A percentile compares a stretch with the other conserved stretches of the same genome.
Evolutionary conservation across 1,140 invertebrate genomes (phyloP).

Genomic region (Rhopalosiphum maidis): DNA sequence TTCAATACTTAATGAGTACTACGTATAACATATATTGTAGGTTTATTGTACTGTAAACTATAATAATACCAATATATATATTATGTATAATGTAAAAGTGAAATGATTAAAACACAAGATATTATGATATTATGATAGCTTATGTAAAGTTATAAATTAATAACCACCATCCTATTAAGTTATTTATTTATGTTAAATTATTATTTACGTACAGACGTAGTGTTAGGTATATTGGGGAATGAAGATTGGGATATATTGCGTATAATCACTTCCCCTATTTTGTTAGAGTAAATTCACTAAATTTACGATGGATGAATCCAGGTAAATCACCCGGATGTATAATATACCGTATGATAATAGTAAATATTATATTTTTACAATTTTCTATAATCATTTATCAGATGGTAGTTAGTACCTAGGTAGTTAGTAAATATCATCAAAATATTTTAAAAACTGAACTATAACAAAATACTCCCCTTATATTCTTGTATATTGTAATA

Average conservation of each 20-base stretch:
- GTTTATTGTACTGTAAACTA: not conserved
- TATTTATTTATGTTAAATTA: not conserved
- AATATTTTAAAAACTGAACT: not conserved
- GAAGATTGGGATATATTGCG: no score
- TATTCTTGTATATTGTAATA: no score
- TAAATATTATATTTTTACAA: not conserved
- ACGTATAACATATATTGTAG: not conserved
- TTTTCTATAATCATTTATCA: not conserved
- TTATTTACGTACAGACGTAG: not conserved
- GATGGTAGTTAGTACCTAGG: not conserved
- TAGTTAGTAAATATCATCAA: not conserved
- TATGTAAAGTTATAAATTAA: no score
- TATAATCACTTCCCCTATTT: not conserved
- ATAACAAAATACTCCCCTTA: no score
- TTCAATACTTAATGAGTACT: not conserved
- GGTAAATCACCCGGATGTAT: not conserved
- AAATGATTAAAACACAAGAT: not conserved
- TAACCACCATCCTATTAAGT: not conserved
- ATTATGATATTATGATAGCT: no score
- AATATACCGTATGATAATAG: not conserved
- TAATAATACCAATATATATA: not conserved
- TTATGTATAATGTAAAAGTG: not conserved
- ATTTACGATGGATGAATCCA: not conserved
- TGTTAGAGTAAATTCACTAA: not conserved
- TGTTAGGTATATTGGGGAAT: not conserved